These are phyloP conservation scores for Pseudomyrmex gracilis DNA, from an alignment of 1,140 invertebrate species.

Conservation along the genomic window DNA sequence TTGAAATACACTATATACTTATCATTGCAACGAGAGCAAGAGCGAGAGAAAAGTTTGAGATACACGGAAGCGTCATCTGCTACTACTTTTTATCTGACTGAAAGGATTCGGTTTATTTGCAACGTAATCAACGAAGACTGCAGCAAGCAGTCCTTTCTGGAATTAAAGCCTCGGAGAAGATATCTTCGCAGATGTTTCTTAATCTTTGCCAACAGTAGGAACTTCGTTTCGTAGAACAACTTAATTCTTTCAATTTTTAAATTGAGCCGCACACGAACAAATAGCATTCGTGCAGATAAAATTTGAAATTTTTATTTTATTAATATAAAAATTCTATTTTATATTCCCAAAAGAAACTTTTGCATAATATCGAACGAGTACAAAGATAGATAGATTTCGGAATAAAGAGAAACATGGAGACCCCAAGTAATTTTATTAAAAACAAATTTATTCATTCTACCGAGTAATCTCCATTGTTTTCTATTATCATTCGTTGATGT, in stretches of 20 bases:
- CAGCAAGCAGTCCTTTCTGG: constrained; percentile 17
- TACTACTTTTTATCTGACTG: constrained; percentile 46
- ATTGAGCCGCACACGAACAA: background rate
- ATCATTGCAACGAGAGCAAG: background rate
- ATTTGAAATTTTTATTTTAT: background rate
- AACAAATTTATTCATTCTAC: background rate
- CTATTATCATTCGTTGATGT: too few species aligned
- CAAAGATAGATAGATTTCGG: too few species aligned
- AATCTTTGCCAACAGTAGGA: constrained; percentile 38
- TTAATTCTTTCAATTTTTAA: constrained; percentile 31
- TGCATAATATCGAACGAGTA: too few species aligned
- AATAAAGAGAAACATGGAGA: background rate
- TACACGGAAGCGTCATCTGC: background rate
- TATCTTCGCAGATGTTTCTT: constrained; percentile 40
- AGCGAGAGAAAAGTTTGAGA: background rate
- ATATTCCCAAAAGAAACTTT: too few species aligned
- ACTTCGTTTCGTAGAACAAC: constrained; percentile 6
- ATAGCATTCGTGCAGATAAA: constrained; percentile 1
- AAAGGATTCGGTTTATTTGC: constrained; percentile 45
- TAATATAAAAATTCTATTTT: background rate
- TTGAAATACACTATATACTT: constrained; percentile 2
- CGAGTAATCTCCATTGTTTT: too few species aligned
- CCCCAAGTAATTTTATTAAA: background rate
- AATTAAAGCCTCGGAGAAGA: constrained; percentile 53
- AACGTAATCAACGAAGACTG: constrained; percentile 40